phyloP scores from a whole-genome alignment of 2,888 invertebrate genomes.

The Orthosia incerta region DNA sequence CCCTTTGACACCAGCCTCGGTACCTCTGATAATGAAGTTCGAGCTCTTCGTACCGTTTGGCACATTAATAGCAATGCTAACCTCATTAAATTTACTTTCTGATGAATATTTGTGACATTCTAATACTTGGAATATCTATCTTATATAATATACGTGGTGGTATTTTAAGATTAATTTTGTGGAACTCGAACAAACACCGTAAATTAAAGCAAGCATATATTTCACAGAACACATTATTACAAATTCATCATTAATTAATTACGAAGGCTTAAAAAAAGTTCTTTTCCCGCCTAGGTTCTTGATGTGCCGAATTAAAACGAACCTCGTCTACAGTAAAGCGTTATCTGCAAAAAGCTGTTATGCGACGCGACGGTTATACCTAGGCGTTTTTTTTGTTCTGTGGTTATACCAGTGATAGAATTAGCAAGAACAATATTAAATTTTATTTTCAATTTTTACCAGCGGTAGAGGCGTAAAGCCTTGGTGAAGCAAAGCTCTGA shows the following conservation, averaged over 20 bases:
- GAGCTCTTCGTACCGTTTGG: constrained; percentile 65
- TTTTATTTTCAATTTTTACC: too few relatives aligned
- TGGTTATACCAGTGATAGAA: neutral
- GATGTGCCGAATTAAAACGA: neutral
- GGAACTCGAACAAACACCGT: neutral
- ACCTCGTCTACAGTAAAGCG: neutral
- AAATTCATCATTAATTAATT: neutral
- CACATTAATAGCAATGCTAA: constrained; percentile 62
- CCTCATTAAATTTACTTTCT: constrained; percentile 50
- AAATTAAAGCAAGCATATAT: neutral
- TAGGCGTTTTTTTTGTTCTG: too few relatives aligned
- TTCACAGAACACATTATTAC: neutral
- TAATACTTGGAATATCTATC: neutral
- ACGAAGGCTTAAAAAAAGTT: neutral
- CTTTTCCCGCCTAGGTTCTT: neutral
- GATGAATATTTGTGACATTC: constrained; percentile 17
- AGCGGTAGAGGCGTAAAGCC: neutral
- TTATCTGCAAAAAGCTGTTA: neutral
- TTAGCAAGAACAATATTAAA: too few relatives aligned
- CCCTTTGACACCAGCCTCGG: constrained; percentile 83
- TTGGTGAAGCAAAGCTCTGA: neutral
- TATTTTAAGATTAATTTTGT: neutral
- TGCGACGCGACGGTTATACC: neutral
- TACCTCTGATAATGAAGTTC: constrained; percentile 72
- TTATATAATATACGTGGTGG: neutral